These are phyloP conservation scores for Tigriopus japonicus DNA, from an alignment of 1,140 invertebrate species.

Conservation along the genomic window DNA sequence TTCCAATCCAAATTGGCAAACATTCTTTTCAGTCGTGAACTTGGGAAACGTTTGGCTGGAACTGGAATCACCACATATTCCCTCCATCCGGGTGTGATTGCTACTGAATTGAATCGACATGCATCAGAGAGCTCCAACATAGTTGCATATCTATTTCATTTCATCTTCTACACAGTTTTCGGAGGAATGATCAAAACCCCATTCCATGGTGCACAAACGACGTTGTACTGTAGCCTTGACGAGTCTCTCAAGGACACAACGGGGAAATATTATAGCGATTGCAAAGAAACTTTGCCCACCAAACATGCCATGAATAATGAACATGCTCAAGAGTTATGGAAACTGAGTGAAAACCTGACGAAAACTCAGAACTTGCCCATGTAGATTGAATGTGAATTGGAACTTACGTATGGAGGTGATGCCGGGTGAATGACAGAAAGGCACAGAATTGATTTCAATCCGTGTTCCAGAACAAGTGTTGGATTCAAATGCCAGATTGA, in stretches of 20 bases:
- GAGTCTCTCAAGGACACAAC: conserved; percentile 40
- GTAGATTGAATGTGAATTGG: no score
- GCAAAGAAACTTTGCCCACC: not conserved
- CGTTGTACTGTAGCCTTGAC: conserved; percentile 52
- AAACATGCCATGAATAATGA: not conserved
- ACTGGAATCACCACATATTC: not conserved
- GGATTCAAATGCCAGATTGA: no score
- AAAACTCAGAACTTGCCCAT: no score
- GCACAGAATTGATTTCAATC: no score
- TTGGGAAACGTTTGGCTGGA: not conserved
- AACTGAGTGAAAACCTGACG: not conserved
- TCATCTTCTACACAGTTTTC: conserved; percentile 2
- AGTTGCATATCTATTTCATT: not conserved
- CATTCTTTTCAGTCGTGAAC: not conserved
- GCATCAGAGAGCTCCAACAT: not conserved
- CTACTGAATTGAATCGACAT: not conserved
- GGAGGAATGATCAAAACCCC: conserved; percentile 13
- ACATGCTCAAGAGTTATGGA: not conserved
- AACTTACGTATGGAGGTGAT: no score
- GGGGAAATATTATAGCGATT: conserved; percentile 36
- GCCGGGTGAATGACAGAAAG: no score
- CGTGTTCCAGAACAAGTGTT: no score
- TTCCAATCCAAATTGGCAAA: not conserved
- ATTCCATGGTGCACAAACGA: conserved; percentile 51
- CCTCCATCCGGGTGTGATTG: not conserved